Conservation (phyloP, 2,888 invertebrate genomes). For the Rhogogaster chlorosoma region DNA sequence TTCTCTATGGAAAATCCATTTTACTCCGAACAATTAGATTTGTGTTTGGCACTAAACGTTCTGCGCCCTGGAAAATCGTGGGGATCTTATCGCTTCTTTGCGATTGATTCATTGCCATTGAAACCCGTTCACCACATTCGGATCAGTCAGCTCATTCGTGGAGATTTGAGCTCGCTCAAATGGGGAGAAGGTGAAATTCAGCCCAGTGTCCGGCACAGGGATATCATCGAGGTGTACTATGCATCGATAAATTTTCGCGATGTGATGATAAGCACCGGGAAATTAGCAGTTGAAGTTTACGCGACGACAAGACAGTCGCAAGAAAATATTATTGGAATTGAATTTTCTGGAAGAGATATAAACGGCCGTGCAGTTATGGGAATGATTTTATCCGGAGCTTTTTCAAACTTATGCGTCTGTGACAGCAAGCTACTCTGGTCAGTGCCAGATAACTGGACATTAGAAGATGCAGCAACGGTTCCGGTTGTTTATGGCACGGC, state of each 20-base stretch:
- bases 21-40: slow-evolving; percentile 82
- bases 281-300: slow-evolving; percentile 80
- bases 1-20: slow-evolving; percentile 83
- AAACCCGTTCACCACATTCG: slow-evolving; percentile 90
- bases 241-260: slow-evolving; percentile 82
- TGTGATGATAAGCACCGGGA: slow-evolving; percentile 82
- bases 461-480: slow-evolving; percentile 80
- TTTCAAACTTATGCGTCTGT: too few relatives aligned
- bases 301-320: slow-evolving; percentile 80
- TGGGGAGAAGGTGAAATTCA: slow-evolving; percentile 85
- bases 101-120: slow-evolving; percentile 67
- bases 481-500: slow-evolving; percentile 81
- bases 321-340: slow-evolving; percentile 82
- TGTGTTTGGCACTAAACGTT: slow-evolving; percentile 89
- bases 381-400: too few relatives aligned
- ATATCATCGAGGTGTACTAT: slow-evolving; percentile 76
- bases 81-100: slow-evolving; percentile 89
- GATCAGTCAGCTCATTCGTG: too few relatives aligned
- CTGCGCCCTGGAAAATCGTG: slow-evolving; percentile 85
- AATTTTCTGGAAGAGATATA: slow-evolving; percentile 79
- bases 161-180: slow-evolving; percentile 89
- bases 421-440: too few relatives aligned
- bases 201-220: slow-evolving; percentile 71
- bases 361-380: too few relatives aligned
- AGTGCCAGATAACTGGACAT: too few relatives aligned